A percentile compares a stretch with the other conserved stretches of the same genome.
Evolutionary conservation across 2,797 vertebrate species (phyloP).

Genomic region (Scomberomorus guttatus): DNA sequence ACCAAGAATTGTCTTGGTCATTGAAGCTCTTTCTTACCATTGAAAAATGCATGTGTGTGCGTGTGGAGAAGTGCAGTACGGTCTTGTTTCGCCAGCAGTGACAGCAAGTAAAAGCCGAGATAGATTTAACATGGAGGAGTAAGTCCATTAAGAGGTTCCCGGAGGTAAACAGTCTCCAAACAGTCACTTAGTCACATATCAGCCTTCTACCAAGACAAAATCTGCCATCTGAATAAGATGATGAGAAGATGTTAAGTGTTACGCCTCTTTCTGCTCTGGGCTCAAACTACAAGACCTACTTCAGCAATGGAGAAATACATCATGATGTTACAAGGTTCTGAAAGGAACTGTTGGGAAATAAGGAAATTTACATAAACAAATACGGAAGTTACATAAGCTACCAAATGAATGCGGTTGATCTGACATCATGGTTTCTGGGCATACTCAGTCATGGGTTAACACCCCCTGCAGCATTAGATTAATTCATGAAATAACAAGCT

Average conservation of each 20-base stretch:
- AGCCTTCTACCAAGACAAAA: not conserved
- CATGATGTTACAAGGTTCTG: not conserved
- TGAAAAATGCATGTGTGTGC: not conserved
- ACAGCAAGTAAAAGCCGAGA: not conserved
- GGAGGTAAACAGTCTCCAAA: not conserved
- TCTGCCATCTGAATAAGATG: too few relatives aligned
- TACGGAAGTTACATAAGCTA: slow-evolving; percentile 17
- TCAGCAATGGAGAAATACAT: slow-evolving; percentile 3
- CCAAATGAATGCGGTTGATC: not conserved
- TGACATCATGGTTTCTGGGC: not conserved
- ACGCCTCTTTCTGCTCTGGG: too few relatives aligned
- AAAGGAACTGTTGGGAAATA: slow-evolving; percentile 5
- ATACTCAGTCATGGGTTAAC: slow-evolving; percentile 8
- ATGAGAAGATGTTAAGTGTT: too few relatives aligned
- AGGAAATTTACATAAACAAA: slow-evolving; percentile 18
- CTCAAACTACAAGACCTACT: too few relatives aligned
- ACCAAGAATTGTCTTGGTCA: slow-evolving; percentile 15
- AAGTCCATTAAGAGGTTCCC: not conserved
- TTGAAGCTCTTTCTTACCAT: not conserved
- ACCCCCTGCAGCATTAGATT: slow-evolving; percentile 15
- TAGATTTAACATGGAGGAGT: not conserved
- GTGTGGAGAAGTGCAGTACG: not conserved
- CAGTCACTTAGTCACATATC: not conserved
- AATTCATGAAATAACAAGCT: not conserved
- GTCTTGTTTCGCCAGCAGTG: not conserved